Evolutionary conservation across 2,113 vertebrate species (phyloP), one percentile per base, ranked within the genome.

Genomic region (Gopherus evgoodei): DNA sequence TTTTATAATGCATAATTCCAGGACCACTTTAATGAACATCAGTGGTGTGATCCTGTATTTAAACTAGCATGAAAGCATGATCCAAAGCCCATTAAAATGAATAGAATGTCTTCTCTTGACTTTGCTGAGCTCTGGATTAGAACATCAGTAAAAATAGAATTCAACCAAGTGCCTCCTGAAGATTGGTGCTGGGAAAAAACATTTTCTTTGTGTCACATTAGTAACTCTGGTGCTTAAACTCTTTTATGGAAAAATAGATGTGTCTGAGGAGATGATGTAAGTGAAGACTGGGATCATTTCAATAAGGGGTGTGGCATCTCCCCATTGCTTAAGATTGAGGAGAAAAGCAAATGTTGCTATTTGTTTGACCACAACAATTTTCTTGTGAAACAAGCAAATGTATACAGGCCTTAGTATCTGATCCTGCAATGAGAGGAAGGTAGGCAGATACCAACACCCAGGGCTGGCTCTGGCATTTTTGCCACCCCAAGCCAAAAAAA

Each of bases 1-100:
- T 42, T 9, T 54, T 2, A 2, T 91, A 8, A 5, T 91, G 35
- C 0, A 0, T 54, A 38, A 14, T 81, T 81, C 52, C 8, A n/a
- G 35, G 53, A 11, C 54, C 72, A 81, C 11, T 81, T 90, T 10
- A 50, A 27, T 54, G 81, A 72, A 21, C n/a, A 72, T 38, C 17
- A 72, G n/a, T 38, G 22, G 52, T 76, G 62, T 12, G 7, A 35
- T 72, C 22, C 44, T 38, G 44, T 4, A 65, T 69, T 42, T 9
- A 89, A 6, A 24, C 42, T 24, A 25, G 72, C 29, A 56, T 50
- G 54, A 16, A 78, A 1, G 86, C 24, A 42, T 49, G 24, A 53
- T 47, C 13, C 44, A 53, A 59, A 72, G 24, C 57, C 0, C 1
- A 56, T n/a, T 56, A 17, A 16, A 76, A 2, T 6, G 62, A 81